phyloP scores from a whole-genome alignment of 2,797 vertebrate species.

The Microctenopoma stevenorrisi region DNA sequence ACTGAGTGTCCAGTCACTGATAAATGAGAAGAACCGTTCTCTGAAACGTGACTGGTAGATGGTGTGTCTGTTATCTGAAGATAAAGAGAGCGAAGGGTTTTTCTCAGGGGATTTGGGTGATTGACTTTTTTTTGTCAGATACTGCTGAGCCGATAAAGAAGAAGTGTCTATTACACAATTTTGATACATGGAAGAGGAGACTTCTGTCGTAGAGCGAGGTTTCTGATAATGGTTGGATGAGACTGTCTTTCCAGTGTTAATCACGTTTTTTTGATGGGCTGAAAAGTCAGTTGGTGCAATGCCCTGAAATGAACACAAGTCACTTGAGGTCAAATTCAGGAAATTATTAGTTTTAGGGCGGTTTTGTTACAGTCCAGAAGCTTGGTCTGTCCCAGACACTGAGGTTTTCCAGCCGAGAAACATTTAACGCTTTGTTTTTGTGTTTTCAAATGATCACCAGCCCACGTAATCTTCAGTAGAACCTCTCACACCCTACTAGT shows the following conservation, averaged over 20 bases:
- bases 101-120: conserved; percentile 40
- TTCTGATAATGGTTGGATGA: conserved; percentile 31
- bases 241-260: conserved; percentile 18
- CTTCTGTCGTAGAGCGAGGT: conserved; percentile 5
- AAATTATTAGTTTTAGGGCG: conserved; percentile 24
- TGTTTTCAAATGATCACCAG: conserved; percentile 51
- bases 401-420: conserved; percentile 16
- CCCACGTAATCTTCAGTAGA: conserved; percentile 30
- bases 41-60: conserved; percentile 32
- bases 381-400: conserved; percentile 16
- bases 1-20: conserved; percentile 64
- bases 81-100: conserved; percentile 23
- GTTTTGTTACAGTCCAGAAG: conserved; percentile 21
- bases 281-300: conserved; percentile 18
- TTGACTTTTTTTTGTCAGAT: conserved; percentile 43
- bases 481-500: conserved; percentile 44
- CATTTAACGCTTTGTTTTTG: conserved; percentile 4
- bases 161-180: conserved; percentile 25
- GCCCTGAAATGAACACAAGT: conserved; percentile 12
- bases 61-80: conserved; percentile 36
- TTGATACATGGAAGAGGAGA: conserved; percentile 19
- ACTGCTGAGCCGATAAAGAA: conserved; percentile 38
- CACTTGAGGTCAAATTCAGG: background rate
- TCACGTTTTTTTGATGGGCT: conserved; percentile 32
- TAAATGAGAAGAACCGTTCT: conserved; percentile 54